Conservation (phyloP, 2,113 vertebrate species). For the Cephalopholis sonnerati region DNA sequence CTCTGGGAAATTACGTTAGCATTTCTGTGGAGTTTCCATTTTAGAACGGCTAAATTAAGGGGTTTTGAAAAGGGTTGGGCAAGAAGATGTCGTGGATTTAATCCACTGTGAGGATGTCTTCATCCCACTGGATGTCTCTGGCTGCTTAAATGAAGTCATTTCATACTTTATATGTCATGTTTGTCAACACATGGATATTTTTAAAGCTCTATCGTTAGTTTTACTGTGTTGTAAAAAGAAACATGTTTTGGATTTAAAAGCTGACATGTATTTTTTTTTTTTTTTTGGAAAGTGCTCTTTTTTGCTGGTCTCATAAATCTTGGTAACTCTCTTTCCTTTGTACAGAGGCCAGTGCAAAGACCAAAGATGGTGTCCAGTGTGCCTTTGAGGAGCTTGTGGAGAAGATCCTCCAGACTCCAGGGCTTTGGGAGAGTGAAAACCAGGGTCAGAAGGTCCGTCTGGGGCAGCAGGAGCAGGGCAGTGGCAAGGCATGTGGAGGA, state of each 20-base stretch:
- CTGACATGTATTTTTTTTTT: not conserved
- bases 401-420: conserved; percentile 97
- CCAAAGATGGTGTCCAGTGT: conserved; percentile 95
- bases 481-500: conserved; percentile 87
- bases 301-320: conserved; percentile 32
- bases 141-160: conserved; percentile 53
- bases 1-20: conserved; percentile 73
- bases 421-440: conserved; percentile 95
- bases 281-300: conserved; percentile 8
- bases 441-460: conserved; percentile 90
- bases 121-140: conserved; percentile 40
- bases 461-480: conserved; percentile 83
- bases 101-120: conserved; percentile 55
- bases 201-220: not conserved
- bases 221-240: not conserved
- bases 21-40: conserved; percentile 77
- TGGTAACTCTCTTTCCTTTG: conserved; percentile 17
- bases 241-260: conserved; percentile 22
- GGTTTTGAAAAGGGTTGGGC: conserved; percentile 52
- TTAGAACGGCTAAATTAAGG: conserved; percentile 66
- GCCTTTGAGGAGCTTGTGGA: conserved; percentile 98
- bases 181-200: conserved; percentile 45
- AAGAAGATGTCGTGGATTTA: conserved; percentile 50
- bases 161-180: conserved; percentile 47
- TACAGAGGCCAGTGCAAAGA: conserved; percentile 97